Evolutionary conservation across 2,888 invertebrate species (phyloP).

Genomic region (Drosophila rellima): DNA sequence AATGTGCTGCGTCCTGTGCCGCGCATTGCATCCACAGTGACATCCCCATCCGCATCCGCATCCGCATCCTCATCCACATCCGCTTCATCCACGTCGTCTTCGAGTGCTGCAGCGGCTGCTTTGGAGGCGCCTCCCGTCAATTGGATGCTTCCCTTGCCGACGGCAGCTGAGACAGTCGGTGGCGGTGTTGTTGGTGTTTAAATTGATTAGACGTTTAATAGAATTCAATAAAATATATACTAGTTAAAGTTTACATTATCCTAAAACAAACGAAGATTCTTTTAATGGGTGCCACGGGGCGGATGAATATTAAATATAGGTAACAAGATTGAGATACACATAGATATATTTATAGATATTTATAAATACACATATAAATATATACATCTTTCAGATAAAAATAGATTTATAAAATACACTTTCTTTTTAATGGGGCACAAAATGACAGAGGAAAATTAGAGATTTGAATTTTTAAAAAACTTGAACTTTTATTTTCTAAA

Average conservation of each 20-base stretch:
- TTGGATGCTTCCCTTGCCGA: conserved; percentile 54
- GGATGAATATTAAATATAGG: conserved; percentile 6
- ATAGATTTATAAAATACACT: too few relatives aligned
- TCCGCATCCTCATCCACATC: conserved; percentile 34
- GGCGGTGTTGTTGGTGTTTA: conserved; percentile 52
- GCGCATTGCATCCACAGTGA: conserved; percentile 79
- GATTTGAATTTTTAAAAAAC: too few relatives aligned
- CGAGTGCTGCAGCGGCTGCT: conserved; percentile 1
- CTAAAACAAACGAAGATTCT: background rate
- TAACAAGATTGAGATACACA: too few relatives aligned
- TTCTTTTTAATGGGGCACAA: too few relatives aligned
- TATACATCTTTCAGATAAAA: too few relatives aligned
- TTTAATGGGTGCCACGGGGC: background rate
- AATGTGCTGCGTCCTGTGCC: conserved; percentile 85
- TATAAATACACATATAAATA: too few relatives aligned
- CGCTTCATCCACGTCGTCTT: conserved; percentile 18
- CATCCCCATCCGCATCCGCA: conserved; percentile 35
- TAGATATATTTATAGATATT: too few relatives aligned
- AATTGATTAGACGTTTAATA: conserved; percentile 38
- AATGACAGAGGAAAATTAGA: too few relatives aligned
- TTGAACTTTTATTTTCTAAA: too few relatives aligned
- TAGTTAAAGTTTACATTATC: conserved; percentile 63
- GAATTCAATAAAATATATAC: conserved; percentile 44
- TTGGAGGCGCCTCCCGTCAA: conserved; percentile 48
- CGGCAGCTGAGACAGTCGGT: conserved; percentile 5